Percentiles rank a stretch among this genome's conserved stretches.
Evolutionary conservation across 2,113 vertebrate species (phyloP).

Genomic region (Axis porcinus): DNA sequence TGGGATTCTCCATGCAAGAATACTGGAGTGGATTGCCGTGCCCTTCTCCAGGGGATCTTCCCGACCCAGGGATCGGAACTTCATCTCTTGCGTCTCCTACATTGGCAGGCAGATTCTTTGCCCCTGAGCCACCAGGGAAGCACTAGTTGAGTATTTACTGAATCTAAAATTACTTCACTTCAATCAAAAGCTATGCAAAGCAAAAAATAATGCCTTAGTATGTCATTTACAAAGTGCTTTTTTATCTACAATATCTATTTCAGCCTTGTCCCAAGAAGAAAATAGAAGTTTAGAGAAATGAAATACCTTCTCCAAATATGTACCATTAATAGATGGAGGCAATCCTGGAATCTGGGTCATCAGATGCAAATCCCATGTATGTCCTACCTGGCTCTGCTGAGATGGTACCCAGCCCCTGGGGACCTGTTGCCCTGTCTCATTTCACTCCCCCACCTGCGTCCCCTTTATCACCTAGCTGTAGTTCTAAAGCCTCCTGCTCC

Average conservation of each 20-base stretch:
- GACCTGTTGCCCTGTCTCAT: neutral
- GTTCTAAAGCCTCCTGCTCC: neutral
- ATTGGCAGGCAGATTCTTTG: neutral
- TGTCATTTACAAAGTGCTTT: neutral
- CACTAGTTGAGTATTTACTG: neutral
- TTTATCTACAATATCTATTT: neutral
- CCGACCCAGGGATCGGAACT: neutral
- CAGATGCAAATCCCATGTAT: neutral
- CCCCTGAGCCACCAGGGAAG: neutral
- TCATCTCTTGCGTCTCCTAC: neutral
- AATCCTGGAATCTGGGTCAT: neutral
- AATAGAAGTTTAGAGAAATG: neutral
- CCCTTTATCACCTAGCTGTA: no score
- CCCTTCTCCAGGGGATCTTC: neutral
- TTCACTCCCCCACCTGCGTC: accelerated
- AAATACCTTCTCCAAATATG: neutral
- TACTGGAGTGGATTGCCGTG: neutral
- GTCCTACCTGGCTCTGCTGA: neutral
- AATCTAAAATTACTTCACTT: neutral
- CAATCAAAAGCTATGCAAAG: neutral
- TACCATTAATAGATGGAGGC: neutral
- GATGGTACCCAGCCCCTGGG: neutral
- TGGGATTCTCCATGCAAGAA: neutral
- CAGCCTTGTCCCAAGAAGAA: neutral
- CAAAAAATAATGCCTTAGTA: neutral